Conservation (phyloP, 2,113 vertebrate genomes). For the Chaenogobius annularis region DNA sequence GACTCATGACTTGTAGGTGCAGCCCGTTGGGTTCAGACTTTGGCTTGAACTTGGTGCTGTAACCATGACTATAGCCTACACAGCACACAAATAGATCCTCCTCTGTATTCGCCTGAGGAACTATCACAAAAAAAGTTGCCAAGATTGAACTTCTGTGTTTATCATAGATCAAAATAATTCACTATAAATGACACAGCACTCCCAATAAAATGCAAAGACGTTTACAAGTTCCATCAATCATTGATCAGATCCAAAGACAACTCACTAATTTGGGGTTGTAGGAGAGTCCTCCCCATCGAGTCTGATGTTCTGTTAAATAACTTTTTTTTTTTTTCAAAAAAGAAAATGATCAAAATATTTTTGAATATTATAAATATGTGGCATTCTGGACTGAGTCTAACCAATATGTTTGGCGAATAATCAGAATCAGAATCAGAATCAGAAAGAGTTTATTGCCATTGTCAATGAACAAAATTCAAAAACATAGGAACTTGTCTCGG, state of each 20-base stretch:
- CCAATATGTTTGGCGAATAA: too few species aligned
- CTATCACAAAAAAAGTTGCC: conserved; percentile 64
- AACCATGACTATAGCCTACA: conserved; percentile 64
- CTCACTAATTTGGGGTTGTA: neutral
- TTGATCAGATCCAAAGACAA: neutral
- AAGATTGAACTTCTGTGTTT: conserved; percentile 80
- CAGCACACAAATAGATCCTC: conserved; percentile 59
- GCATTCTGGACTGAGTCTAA: too few species aligned
- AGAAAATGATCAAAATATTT: too few species aligned
- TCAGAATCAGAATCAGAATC: too few species aligned
- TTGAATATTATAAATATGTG: too few species aligned
- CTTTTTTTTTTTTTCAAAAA: neutral
- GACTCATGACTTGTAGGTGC: conserved; percentile 44
- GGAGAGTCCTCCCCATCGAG: neutral
- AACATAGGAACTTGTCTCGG: too few species aligned
- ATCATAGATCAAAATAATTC: conserved; percentile 14
- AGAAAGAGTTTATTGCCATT: too few species aligned
- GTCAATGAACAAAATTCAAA: too few species aligned
- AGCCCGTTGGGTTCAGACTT: conserved; percentile 34
- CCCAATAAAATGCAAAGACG: neutral
- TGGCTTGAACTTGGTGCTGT: conserved; percentile 37
- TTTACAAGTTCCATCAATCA: neutral
- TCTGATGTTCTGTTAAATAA: neutral
- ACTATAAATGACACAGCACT: neutral
- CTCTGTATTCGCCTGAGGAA: conserved; percentile 71